These are phyloP conservation scores for Chondrilla cf. caribensis DNA, from an alignment of 37 sponge, comb jelly and placozoan genomes.

Conservation along the genomic window DNA sequence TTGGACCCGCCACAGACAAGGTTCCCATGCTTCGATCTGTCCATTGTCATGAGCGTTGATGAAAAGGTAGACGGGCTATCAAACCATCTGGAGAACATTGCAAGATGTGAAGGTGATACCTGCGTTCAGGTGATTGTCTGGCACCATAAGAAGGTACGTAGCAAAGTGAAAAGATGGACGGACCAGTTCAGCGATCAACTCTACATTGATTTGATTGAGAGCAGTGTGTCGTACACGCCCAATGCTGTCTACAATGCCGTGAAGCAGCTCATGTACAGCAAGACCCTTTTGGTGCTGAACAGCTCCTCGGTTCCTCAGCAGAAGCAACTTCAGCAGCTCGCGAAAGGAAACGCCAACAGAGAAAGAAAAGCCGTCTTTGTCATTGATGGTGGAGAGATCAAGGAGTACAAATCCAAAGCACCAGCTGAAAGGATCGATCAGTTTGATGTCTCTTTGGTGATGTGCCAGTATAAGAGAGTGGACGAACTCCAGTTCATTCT, in stretches of 20 bases:
- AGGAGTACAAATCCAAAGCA: too few relatives aligned
- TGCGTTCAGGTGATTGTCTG: conserved; percentile 55
- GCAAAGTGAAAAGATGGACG: neutral
- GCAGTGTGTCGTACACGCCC: neutral
- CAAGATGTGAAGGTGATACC: neutral
- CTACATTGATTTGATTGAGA: neutral
- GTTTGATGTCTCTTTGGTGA: conserved; percentile 29
- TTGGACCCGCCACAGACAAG: conserved; percentile 30
- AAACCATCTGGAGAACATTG: conserved; percentile 29
- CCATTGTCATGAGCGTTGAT: conserved; percentile 33
- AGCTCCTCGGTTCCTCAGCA: neutral
- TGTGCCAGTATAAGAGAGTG: conserved; percentile 55
- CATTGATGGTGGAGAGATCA: neutral
- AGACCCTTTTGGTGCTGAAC: neutral
- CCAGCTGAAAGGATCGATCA: neutral
- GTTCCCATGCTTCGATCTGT: conserved; percentile 39
- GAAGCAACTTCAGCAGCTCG: neutral
- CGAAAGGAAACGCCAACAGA: neutral
- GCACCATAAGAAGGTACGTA: conserved; percentile 22
- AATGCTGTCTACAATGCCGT: neutral
- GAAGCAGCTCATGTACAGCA: neutral
- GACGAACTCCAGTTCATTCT: conserved; percentile 32
- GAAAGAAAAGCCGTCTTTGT: neutral
- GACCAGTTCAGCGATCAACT: neutral
- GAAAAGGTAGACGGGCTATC: conserved; percentile 31